Evolutionary conservation across 2,888 invertebrate species (phyloP).

Genomic region (Euclidia mi): DNA sequence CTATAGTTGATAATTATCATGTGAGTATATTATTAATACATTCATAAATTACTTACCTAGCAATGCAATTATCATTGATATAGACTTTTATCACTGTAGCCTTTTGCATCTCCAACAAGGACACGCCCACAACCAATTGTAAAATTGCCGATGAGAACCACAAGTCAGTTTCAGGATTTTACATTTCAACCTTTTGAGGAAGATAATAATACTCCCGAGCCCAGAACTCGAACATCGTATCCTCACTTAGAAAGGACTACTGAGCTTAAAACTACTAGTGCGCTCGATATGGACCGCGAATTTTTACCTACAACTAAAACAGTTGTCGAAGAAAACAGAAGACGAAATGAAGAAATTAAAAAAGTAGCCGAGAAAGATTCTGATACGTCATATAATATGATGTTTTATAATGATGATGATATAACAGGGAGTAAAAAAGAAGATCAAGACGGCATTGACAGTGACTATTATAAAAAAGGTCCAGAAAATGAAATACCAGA

Average conservation of each 20-base stretch:
- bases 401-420: constrained; percentile 73
- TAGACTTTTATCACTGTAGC: constrained; percentile 29
- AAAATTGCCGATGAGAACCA: constrained; percentile 62
- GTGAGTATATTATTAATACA: constrained; percentile 57
- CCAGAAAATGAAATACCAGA: constrained; percentile 15
- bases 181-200: constrained; percentile 55
- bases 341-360: constrained; percentile 44
- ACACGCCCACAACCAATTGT: constrained; percentile 54
- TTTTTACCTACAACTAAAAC: constrained; percentile 21
- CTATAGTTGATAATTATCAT: constrained; percentile 32
- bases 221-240: constrained; percentile 46
- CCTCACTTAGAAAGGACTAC: constrained; percentile 48
- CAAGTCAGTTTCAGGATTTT: constrained; percentile 38
- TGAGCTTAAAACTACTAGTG: constrained; percentile 25
- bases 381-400: constrained; percentile 67
- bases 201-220: constrained; percentile 30
- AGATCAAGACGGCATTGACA: constrained; percentile 48
- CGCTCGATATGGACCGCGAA: constrained; percentile 39
- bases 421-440: constrained; percentile 52
- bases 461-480: constrained; percentile 55
- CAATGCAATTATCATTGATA: constrained; percentile 1
- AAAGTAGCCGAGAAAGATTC: constrained; percentile 56
- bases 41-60: neutral
- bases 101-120: constrained; percentile 54
- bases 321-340: constrained; percentile 23